These are phyloP conservation scores for Pundamilia nyererei DNA, from an alignment of 2,113 vertebrate species.

Conservation along the genomic window DNA sequence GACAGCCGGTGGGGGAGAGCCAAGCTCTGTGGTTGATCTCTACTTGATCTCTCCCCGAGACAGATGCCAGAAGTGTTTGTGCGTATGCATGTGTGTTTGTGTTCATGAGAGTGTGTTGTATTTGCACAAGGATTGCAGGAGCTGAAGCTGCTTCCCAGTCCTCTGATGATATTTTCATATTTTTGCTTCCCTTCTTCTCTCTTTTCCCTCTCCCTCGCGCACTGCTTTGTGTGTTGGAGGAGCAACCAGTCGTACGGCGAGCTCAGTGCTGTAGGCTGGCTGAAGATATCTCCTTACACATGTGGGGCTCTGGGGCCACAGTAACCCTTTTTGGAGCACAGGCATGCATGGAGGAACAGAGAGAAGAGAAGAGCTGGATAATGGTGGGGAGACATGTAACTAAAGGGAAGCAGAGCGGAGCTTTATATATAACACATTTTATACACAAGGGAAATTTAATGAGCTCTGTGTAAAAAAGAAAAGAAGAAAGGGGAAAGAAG, in stretches of 20 bases:
- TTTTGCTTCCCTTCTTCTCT: constrained; percentile 16
- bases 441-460: not conserved
- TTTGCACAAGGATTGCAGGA: constrained; percentile 33
- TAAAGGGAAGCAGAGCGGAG: not conserved
- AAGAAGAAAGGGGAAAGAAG: not conserved
- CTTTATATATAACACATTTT: not conserved
- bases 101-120: constrained; percentile 7
- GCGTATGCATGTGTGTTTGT: not conserved
- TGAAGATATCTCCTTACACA: constrained; percentile 62
- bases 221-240: constrained; percentile 12
- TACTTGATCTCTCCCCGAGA: constrained; percentile 34
- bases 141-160: constrained; percentile 29
- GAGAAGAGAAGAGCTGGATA: not conserved
- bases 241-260: not conserved
- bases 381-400: not conserved
- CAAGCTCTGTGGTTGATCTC: constrained; percentile 27
- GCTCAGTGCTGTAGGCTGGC: constrained; percentile 25
- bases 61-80: constrained; percentile 41
- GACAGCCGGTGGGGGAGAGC: not conserved
- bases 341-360: constrained; percentile 47
- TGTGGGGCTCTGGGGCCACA: constrained; percentile 37
- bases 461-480: not conserved
- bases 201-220: not conserved
- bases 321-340: constrained; percentile 40
- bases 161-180: constrained; percentile 53